A percentile compares a stretch with the other conserved stretches of the same genome.
phyloP scores from a whole-genome alignment of 2,888 invertebrate species.

The Dromius quadrimaculatus region DNA sequence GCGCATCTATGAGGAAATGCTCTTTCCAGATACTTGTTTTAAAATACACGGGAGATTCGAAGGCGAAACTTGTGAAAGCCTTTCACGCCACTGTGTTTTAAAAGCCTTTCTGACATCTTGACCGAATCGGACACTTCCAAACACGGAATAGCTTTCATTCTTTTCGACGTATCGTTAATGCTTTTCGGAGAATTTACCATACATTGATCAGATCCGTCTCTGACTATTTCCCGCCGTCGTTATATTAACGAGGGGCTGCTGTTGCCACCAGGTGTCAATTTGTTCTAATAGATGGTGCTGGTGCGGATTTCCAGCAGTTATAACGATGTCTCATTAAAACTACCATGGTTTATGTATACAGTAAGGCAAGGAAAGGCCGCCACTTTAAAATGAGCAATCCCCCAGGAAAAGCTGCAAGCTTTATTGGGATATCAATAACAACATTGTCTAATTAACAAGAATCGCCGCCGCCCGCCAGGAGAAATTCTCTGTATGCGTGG shows the following conservation, averaged over 20 bases:
- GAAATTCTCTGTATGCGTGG: constrained; percentile 1
- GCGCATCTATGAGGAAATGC: constrained; percentile 62
- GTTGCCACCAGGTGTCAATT: constrained; percentile 67
- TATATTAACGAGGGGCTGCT: no score
- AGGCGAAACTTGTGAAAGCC: constrained; percentile 43
- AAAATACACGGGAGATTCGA: constrained; percentile 62
- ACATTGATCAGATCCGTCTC: no score
- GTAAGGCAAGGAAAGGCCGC: not conserved
- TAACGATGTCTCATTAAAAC: constrained; percentile 62
- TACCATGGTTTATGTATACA: constrained; percentile 56
- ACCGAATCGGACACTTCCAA: constrained; percentile 67
- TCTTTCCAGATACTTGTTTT: constrained; percentile 62
- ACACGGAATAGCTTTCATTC: constrained; percentile 68
- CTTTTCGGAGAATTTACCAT: no score
- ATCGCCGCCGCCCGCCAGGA: not conserved
- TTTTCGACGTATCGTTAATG: constrained; percentile 59
- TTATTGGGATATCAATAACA: constrained; percentile 34
- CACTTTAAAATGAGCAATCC: constrained; percentile 48
- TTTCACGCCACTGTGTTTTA: constrained; percentile 64
- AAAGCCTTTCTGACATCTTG: constrained; percentile 69
- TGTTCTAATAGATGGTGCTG: constrained; percentile 68
- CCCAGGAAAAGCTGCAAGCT: constrained; percentile 3
- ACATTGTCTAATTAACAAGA: constrained; percentile 17
- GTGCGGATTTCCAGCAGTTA: constrained; percentile 59
- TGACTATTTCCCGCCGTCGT: no score